Base-by-base conservation (phyloP, 1,140 invertebrate species). In the Meloidogyne exigua region DNA sequence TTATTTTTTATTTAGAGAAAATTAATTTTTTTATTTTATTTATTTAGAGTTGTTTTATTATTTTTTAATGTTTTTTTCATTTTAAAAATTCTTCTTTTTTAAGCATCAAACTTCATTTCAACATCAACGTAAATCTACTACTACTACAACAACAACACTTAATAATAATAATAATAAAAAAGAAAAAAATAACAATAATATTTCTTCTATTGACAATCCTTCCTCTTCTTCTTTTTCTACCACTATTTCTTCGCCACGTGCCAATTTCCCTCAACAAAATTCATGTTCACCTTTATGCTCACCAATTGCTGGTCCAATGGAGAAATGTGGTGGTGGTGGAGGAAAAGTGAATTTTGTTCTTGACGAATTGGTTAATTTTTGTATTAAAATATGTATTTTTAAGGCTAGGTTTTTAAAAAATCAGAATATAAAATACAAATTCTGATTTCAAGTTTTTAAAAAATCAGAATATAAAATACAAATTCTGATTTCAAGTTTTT, bases 291-390 rank as follows among this genome's bases (percentile, higher is more conserved):
- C 26, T 64, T 64, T 65, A 62, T 25, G 21, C 57, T 62, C 15
- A 49, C 44, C 70, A 28, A 23, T 72, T 57, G 70, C 70, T 39
- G 28, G 49, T 42, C 25, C 69, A 32, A n/a, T 71, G 70, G 70
- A 72, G 2, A 72, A 57, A n/a, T n/a, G 49, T 57, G 18, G 18
- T 4, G 49, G 49, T 5, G 18, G 72, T 62, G 65, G 71, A n/a
- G 76, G 62, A 25, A 79, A 79, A 28, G 64, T 62, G 7, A 57
- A 15, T 42, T 81, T 76, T 64, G 78, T 79, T 32, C 26, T 79
- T 25, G 72, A 79, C 12, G 78, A 79, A 79, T 44, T 79, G 78
- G 78, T 79, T 13, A 69, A 62, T 32, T 32, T 32, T 32, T 32
- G n/a, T n/a, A n/a, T n/a, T n/a, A n/a, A n/a, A n/a, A n/a, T n/a